Percentiles rank a stretch among this genome's conserved stretches.
Evolutionary conservation across 2,797 vertebrate species (phyloP).

Genomic region (Sebastes minor): DNA sequence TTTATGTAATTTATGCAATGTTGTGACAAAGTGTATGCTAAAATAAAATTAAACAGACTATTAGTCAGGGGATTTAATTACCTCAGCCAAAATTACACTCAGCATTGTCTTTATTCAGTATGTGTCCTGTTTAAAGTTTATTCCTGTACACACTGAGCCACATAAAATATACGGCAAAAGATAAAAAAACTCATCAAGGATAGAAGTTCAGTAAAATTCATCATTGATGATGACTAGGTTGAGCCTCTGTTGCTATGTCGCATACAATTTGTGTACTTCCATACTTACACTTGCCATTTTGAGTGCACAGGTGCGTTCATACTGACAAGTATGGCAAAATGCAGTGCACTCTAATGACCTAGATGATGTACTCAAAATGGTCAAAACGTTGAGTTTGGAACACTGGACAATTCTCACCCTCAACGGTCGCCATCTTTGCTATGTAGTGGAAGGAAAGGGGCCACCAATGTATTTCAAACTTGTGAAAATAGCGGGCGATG

Average conservation of each 20-base stretch:
- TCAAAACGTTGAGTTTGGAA: too few species aligned
- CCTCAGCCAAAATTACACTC: neutral
- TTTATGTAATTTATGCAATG: constrained; percentile 4
- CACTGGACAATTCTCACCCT: too few species aligned
- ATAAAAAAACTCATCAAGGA: neutral
- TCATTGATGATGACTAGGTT: neutral
- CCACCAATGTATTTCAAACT: too few species aligned
- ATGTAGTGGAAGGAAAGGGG: too few species aligned
- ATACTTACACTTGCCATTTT: too few species aligned
- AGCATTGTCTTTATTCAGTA: neutral
- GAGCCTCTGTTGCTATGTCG: neutral
- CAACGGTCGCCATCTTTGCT: too few species aligned
- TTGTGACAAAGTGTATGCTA: neutral
- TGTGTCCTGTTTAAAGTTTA: neutral
- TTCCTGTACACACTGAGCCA: neutral
- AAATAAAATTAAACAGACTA: neutral
- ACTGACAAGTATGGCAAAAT: too few species aligned
- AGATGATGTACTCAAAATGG: too few species aligned
- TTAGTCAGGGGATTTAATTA: neutral
- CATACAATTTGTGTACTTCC: neutral
- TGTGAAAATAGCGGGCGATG: too few species aligned
- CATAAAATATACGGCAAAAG: neutral
- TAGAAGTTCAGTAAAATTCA: neutral
- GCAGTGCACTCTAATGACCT: too few species aligned
- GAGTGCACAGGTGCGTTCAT: too few species aligned